Conservation (phyloP, 2,113 vertebrate species). For the Camelus bactrianus region DNA sequence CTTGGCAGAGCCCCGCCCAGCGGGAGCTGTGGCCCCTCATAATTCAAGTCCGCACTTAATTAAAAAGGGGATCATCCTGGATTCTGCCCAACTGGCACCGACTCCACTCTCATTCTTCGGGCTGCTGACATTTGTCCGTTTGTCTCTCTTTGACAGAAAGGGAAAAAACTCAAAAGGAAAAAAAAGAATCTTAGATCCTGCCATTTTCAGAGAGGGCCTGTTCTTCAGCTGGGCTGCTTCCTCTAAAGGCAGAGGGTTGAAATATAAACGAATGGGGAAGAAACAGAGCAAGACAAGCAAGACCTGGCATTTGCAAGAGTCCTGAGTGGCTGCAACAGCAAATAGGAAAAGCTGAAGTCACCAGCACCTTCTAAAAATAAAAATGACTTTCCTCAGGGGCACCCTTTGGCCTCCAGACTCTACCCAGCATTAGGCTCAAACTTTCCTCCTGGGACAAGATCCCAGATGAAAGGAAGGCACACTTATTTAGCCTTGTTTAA, state of each 20-base stretch:
- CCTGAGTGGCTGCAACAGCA: background rate
- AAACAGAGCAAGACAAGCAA: background rate
- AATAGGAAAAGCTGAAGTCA: constrained; percentile 28
- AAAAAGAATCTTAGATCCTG: background rate
- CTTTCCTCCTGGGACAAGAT: background rate
- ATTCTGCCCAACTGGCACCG: constrained; percentile 67
- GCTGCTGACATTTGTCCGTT: constrained; percentile 49
- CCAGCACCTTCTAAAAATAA: constrained; percentile 27
- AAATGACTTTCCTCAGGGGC: background rate
- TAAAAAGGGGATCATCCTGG: constrained; percentile 75
- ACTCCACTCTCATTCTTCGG: constrained; percentile 40
- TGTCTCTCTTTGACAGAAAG: constrained; percentile 56
- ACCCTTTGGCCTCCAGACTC: background rate
- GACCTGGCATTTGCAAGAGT: background rate
- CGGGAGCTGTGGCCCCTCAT: constrained; percentile 57
- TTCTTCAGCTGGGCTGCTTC: background rate
- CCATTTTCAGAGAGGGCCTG: background rate
- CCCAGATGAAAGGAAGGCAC: background rate
- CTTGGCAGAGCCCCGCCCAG: constrained; percentile 43
- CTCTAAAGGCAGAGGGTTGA: background rate
- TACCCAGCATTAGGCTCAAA: background rate
- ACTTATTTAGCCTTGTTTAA: background rate
- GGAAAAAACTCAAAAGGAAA: background rate
- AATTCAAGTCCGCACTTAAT: constrained; percentile 78
- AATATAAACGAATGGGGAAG: background rate